Evolutionary conservation across 2,113 vertebrate genomes (phyloP), one percentile per base, ranked within the genome.

Genomic region (Psittacus erithacus): DNA sequence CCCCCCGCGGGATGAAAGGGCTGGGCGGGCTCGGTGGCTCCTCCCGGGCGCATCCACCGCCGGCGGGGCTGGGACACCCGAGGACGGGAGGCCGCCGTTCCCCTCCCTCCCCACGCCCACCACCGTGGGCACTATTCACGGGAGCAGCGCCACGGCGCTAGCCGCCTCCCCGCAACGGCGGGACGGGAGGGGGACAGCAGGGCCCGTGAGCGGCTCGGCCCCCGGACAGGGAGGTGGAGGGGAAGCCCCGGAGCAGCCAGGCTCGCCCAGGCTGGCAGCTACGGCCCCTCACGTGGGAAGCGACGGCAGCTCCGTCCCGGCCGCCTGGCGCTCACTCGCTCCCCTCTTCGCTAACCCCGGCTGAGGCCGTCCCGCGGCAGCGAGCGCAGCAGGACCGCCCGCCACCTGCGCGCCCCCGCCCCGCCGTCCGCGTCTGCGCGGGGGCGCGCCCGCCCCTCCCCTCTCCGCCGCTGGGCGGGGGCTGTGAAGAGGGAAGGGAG

Each of bases 21-120:
- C 65, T 55, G 91, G 75, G 75, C 55, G 39, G 65, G 64, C 70
- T 91, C 81, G 55, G 86, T 63, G 68, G 52, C 53, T 71, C 78
- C 83, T 88, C 91, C 88, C 49, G 82, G 46, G 67, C 77, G 64
- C 93, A 92, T 93, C 93, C 91, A 95, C 82, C 39, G 86, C 74
- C 79, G 43, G 59, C 65, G 31, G 60, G 50, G 86, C 80, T n/a
- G 49, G 33, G 64, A 82, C 86, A 39, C 92, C 76, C 35, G 53
- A 47, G 79, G 13, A 33, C 52, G 20, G 63, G 77, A 80, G 92
- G 86, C 77, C 90, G 67, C 90, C 86, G 85, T 53, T 60, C 65
- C 80, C 85, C 69, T 82, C 83, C 81, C 88, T n/a, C 20, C 53
- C 38, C 68, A 71, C 86, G 55, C 81, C 91, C 73, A 69, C 77